Conservation (phyloP, 37 sponge, comb jelly and placozoan species). For the Cladorhizidae sp. region DNA sequence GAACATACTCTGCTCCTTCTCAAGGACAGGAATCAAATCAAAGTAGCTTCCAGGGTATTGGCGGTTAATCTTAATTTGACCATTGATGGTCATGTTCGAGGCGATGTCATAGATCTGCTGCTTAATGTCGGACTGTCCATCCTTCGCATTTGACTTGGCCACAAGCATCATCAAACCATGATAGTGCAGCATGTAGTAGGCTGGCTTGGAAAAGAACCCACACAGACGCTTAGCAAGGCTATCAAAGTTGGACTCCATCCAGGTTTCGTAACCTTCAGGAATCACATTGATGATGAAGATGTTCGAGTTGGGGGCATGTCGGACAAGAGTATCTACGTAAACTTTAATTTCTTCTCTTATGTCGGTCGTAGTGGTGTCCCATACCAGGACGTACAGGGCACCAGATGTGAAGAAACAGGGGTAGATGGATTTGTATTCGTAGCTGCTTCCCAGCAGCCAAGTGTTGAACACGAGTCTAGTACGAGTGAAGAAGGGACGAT, state of each 20-base stretch:
- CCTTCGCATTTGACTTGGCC: conserved; percentile 14
- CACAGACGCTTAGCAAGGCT: conserved; percentile 16
- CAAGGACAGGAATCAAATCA: conserved; percentile 41
- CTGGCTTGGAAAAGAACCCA: conserved; percentile 25
- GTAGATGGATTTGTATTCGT: conserved; percentile 39
- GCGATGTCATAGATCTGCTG: conserved; percentile 72
- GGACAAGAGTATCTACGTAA: conserved; percentile 41
- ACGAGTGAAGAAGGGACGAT: conserved; percentile 33
- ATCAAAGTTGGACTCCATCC: conserved; percentile 30
- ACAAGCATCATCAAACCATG: conserved; percentile 48
- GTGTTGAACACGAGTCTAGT: conserved; percentile 73
- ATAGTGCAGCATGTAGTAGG: conserved; percentile 35
- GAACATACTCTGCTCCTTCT: conserved; percentile 38
- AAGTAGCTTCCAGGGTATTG: conserved; percentile 75
- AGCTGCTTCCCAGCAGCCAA: conserved; percentile 56
- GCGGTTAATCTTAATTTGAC: conserved; percentile 14
- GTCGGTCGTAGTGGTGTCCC: conserved; percentile 52
- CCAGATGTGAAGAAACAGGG: conserved; percentile 70
- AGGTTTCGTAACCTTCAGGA: conserved; percentile 31
- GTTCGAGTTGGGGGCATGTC: conserved; percentile 65
- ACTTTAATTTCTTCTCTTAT: conserved; percentile 64
- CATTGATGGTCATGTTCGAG: conserved; percentile 42
- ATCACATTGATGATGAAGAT: conserved; percentile 58
- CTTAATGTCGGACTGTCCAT: conserved; percentile 51
- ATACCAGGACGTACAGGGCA: conserved; percentile 72